Conservation (phyloP, 1,140 invertebrate species). For the Bradysia coprophila region DNA sequence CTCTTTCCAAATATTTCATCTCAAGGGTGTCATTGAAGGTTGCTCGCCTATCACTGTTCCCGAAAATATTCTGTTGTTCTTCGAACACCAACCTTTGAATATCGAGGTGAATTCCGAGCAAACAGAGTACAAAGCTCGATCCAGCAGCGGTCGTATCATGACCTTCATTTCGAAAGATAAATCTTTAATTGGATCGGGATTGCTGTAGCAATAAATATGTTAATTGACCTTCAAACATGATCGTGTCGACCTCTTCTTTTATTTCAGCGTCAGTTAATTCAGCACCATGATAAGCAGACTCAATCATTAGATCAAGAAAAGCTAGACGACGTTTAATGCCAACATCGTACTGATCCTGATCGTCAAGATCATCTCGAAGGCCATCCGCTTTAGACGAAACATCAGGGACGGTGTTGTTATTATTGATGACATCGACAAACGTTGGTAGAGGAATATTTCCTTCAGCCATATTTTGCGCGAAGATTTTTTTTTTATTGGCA, state of each 20-base stretch:
- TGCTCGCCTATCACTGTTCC: conserved; percentile 45
- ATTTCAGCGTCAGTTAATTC: conserved; percentile 59
- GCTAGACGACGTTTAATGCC: conserved; percentile 58
- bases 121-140: conserved; percentile 56
- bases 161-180: no score
- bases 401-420: conserved; percentile 11
- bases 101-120: conserved; percentile 55
- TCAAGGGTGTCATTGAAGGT: conserved; percentile 62
- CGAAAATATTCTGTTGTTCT: conserved; percentile 61
- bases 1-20: conserved; percentile 68
- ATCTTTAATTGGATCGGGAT: no score
- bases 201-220: no score
- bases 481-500: conserved; percentile 32
- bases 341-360: conserved; percentile 49
- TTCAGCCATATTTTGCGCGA: conserved; percentile 26
- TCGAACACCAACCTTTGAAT: conserved; percentile 54
- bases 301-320: conserved; percentile 71
- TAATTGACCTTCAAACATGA: conserved; percentile 21
- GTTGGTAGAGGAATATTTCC: conserved; percentile 23
- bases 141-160: conserved; percentile 26
- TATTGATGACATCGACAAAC: conserved; percentile 12
- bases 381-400: conserved; percentile 25
- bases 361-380: conserved; percentile 47
- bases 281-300: conserved; percentile 34
- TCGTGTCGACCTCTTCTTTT: conserved; percentile 69